A percentile compares a stretch with the other conserved stretches of the same genome.
Evolutionary conservation across 2,888 invertebrate species (phyloP).

Genomic region (Agrotis exclamationis): DNA sequence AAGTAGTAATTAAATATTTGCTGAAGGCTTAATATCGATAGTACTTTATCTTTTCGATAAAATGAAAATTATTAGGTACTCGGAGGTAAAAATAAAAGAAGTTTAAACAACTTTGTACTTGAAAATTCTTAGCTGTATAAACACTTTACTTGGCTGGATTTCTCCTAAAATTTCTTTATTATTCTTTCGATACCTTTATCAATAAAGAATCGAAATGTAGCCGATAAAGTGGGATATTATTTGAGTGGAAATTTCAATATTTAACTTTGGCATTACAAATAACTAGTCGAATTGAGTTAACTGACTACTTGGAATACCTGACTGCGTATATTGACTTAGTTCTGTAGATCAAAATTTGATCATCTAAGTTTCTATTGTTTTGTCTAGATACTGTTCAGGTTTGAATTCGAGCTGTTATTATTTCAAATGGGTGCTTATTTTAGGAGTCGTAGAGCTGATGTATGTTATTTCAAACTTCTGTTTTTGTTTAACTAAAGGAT

Average conservation of each 20-base stretch:
- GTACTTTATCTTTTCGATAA: slow-evolving; percentile 22
- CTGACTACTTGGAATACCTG: slow-evolving; percentile 31
- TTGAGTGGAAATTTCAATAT: slow-evolving; percentile 30
- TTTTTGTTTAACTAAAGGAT: no score
- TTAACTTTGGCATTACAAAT: slow-evolving; percentile 37
- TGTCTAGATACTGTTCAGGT: slow-evolving; percentile 11
- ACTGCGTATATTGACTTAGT: slow-evolving; percentile 43
- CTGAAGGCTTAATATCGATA: slow-evolving; percentile 20
- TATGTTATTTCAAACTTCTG: not conserved
- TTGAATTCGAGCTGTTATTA: slow-evolving; percentile 30
- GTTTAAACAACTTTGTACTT: slow-evolving; percentile 25
- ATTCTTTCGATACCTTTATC: slow-evolving; percentile 33
- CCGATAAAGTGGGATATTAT: slow-evolving; percentile 26
- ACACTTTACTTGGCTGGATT: slow-evolving; percentile 20
- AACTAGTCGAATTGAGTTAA: slow-evolving; percentile 32
- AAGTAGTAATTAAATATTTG: slow-evolving; percentile 26
- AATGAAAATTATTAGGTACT: not conserved
- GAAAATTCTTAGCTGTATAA: slow-evolving; percentile 3
- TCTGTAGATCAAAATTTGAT: slow-evolving; percentile 39
- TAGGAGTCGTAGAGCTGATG: not conserved
- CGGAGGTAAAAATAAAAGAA: slow-evolving; percentile 11
- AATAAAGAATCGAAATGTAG: slow-evolving; percentile 27
- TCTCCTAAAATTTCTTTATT: slow-evolving; percentile 8
- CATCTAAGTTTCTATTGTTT: slow-evolving; percentile 41
- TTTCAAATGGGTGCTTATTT: slow-evolving; percentile 24